A percentile compares a stretch with the other conserved stretches of the same genome.
Conservation (phyloP, 2,113 vertebrate species). For the Dromiciops gliroides region DNA sequence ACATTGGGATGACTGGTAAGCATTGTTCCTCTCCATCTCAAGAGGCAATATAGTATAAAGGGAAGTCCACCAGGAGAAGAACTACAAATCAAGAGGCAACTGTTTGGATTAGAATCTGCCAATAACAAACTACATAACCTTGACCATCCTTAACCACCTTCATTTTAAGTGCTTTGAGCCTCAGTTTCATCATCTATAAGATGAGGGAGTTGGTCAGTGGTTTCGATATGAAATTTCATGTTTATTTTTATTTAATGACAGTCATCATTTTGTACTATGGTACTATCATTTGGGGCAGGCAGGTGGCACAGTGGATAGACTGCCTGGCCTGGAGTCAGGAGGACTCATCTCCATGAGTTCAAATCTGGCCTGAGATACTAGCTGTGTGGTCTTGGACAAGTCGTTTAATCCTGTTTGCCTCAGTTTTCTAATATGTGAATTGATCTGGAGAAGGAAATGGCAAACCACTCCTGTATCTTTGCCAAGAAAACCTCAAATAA, state of each 20-base stretch:
- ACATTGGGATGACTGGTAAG: neutral
- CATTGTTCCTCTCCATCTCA: neutral
- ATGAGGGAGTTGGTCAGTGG: neutral
- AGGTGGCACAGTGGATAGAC: neutral
- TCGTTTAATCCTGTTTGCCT: neutral
- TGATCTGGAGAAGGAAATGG: neutral
- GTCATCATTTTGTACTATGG: neutral
- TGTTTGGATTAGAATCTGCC: neutral
- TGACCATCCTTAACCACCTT: neutral
- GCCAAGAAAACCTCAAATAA: neutral
- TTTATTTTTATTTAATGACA: neutral
- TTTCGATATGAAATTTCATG: neutral
- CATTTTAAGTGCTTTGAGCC: neutral
- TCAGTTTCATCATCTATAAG: neutral
- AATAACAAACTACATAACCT: neutral
- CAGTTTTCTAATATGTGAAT: neutral
- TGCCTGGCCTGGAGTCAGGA: neutral
- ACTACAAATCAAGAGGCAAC: neutral
- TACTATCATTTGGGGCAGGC: neutral
- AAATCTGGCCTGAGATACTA: neutral
- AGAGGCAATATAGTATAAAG: neutral
- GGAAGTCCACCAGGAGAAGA: neutral
- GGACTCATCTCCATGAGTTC: neutral
- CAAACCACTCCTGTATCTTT: no score
- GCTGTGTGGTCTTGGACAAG: neutral